Evolutionary conservation across 2,888 invertebrate species (phyloP), one percentile per base, ranked within the genome.

Genomic region (Cartodere bifasciata): DNA sequence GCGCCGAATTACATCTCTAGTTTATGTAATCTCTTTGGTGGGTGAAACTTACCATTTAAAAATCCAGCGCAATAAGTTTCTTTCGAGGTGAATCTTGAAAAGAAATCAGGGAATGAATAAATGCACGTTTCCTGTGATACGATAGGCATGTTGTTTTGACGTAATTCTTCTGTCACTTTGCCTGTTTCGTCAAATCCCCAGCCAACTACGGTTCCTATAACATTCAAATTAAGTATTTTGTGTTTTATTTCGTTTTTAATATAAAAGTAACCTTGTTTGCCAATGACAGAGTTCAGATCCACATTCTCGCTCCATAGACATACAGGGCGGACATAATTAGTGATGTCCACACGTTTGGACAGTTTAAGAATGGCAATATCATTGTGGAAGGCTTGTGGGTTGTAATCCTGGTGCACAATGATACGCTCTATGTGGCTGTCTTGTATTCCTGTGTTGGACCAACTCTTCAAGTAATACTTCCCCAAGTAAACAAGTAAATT

Each of bases 101-200:
- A 71, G 59, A 71, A 71, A 29, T 68, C 67, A 42, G 65, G 65
- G 51, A 67, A 65, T 0, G 70, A 70, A 29, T 67, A 52, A 40
- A 71, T 59, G 49, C 72, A 72, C 4, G 67, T 65, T 45, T 66
- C 63, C 36, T 67, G 66, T 42, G 65, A 62, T 1, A 71, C 68
- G 7, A 71, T 60, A 0, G 70, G 70, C 69, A 72, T 69, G 38
- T 64, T 63, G 0, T 68, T 66, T 29, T 67, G 53, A 10, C 61
- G 64, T 16, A 72, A 47, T 34, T 68, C 66, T 40, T 70, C 69
- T 0, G 67, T 67, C 2, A 68, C 63, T 10, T 61, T 59, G 10
- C 67, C 68, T 1, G 61, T 63, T 38, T 68, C 67, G 43, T 71
- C 70, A 46, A 65, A 69, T 17, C 71, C 70, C 41, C 55, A 56